phyloP scores from a whole-genome alignment of 2,113 vertebrate species.

The Chinchilla lanigera region DNA sequence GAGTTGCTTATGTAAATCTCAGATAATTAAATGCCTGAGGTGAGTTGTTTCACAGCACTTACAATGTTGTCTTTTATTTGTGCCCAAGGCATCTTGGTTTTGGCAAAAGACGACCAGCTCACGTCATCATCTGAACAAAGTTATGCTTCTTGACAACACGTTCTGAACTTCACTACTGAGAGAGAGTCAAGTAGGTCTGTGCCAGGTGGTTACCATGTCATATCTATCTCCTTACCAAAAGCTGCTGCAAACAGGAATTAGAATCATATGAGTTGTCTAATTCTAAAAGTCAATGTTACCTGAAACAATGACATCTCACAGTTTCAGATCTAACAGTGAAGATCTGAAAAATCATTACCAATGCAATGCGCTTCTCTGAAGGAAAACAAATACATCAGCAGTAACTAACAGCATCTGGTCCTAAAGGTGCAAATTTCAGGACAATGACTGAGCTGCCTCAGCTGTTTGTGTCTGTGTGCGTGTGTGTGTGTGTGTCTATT shows the following conservation, averaged over 20 bases:
- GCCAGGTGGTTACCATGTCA: not conserved
- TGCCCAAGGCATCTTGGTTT: slow-evolving; percentile 51
- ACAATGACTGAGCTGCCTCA: not conserved
- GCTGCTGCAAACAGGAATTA: not conserved
- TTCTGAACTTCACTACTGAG: slow-evolving; percentile 11
- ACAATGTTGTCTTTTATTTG: not conserved
- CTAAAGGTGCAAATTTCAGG: not conserved
- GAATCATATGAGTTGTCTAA: not conserved
- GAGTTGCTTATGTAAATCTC: slow-evolving; percentile 75
- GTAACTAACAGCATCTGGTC: not conserved
- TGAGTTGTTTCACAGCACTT: slow-evolving; percentile 45
- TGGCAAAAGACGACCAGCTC: slow-evolving; percentile 17
- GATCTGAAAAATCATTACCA: slow-evolving; percentile 7
- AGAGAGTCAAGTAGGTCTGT: not conserved
- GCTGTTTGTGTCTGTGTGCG: not conserved
- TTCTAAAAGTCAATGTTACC: slow-evolving; percentile 19
- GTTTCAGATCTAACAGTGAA: not conserved
- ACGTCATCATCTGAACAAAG: slow-evolving; percentile 42
- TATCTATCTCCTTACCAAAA: slow-evolving; percentile 1
- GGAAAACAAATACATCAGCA: not conserved
- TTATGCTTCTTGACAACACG: not conserved
- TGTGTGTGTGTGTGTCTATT: not conserved
- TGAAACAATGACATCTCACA: not conserved
- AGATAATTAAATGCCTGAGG: slow-evolving; percentile 76
- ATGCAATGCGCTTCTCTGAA: not conserved